A percentile compares a stretch with the other conserved stretches of the same genome.
These are phyloP conservation scores for Apodemia duryi DNA, from an alignment of 2,888 invertebrate species.

Conservation along the genomic window DNA sequence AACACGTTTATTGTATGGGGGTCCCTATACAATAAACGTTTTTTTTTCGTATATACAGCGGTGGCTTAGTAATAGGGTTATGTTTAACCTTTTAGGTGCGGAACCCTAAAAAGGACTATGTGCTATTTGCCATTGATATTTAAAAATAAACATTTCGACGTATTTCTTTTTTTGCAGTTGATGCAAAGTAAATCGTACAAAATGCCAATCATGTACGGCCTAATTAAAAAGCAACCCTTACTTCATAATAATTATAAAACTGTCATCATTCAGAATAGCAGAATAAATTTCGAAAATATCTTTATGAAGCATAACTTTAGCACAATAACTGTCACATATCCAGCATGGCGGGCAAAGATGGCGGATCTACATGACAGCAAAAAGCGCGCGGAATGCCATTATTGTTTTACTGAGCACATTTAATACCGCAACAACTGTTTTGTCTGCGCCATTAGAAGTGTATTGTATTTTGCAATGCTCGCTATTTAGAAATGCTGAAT, in stretches of 20 bases:
- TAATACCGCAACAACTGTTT: conserved; percentile 14
- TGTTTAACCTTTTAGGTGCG: too few species aligned
- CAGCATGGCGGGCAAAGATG: conserved; percentile 7
- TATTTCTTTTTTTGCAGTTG: too few species aligned
- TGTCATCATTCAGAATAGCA: neutral
- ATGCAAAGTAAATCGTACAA: too few species aligned
- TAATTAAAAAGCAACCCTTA: neutral
- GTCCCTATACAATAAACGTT: too few species aligned
- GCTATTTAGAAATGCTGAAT: conserved; percentile 10
- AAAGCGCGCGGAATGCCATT: conserved; percentile 14
- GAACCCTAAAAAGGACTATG: too few species aligned
- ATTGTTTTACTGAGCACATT: conserved; percentile 13
- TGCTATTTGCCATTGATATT: too few species aligned
- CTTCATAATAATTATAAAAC: neutral
- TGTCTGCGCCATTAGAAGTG: conserved; percentile 10
- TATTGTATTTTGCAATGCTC: conserved; percentile 10
- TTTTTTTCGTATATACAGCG: too few species aligned
- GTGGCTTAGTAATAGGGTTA: too few species aligned
- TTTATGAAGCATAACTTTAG: conserved; percentile 9
- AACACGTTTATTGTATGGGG: too few species aligned
- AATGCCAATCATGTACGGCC: neutral
- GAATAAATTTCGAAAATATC: conserved; percentile 9
- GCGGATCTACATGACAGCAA: conserved; percentile 11
- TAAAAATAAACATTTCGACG: too few species aligned
- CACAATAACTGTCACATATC: conserved; percentile 12